Evolutionary conservation across 2,888 invertebrate species (phyloP), one percentile per base, ranked within the genome.

Genomic region (Slavum lentiscoides): DNA sequence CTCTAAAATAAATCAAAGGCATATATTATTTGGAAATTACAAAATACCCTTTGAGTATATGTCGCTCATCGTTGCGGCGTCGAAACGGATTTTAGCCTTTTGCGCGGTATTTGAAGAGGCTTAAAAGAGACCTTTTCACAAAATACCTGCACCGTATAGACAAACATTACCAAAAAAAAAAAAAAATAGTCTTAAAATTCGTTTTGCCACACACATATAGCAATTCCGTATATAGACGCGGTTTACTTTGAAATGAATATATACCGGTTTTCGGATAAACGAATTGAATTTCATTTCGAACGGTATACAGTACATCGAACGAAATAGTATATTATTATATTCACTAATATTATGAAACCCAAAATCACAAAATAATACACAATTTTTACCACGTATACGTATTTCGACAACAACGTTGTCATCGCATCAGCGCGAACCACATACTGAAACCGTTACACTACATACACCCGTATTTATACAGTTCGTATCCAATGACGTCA

Each of bases 261-360:
- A 0, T 23, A 43, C 37, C 49, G 21, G 37, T 74, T 64, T 53
- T 30, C 30, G 30, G 1, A 43, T 53, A 64, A 64, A 74, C 15
- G n/a, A 74, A 74, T 64, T 64, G 21, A 64, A 64, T 74, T 74
- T n/a, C 49, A n/a, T 43, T 53, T n/a, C 74, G n/a, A n/a, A 62
- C 39, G 4, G 30, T 30, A 4, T n/a, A n/a, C n/a, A 53, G 13
- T 49, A 13, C 49, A 13, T 15, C 49, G 17, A 55, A 30, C 19
- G 61, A 43, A 73, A 73, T 30, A 19, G 13, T 61, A 19, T 9
- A n/a, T 61, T 30, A 30, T 30, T 30, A 30, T 30, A 30, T 30
- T 2, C 30, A 30, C 30, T 30, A 59, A 59, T n/a, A 58, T n/a
- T n/a, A n/a, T n/a, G n/a, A n/a, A n/a, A n/a, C n/a, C n/a, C n/a